Evolutionary conservation across 1,140 invertebrate genomes (phyloP).

Genomic region (Cataglyphis hispanica): DNA sequence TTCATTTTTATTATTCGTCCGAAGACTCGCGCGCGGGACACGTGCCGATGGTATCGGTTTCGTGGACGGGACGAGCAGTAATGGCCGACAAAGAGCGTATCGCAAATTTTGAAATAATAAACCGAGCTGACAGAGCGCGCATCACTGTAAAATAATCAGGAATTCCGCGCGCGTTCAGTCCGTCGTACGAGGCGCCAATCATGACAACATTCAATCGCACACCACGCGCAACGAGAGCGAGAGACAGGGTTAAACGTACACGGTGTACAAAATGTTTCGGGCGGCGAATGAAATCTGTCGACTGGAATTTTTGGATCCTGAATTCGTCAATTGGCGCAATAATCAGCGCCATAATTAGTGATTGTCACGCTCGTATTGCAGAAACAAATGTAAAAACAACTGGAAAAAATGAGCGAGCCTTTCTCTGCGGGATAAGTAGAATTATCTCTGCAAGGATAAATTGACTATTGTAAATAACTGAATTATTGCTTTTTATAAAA

Average conservation of each 20-base stretch:
- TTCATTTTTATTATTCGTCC: constrained; percentile 47
- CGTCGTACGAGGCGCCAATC: constrained; percentile 83
- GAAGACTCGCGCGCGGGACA: constrained; percentile 50
- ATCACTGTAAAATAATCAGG: constrained; percentile 80
- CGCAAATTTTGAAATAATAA: constrained; percentile 83
- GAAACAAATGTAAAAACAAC: constrained; percentile 17
- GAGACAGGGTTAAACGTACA: constrained; percentile 67
- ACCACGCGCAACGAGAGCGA: constrained; percentile 75
- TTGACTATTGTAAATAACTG: background rate
- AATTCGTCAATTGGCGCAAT: constrained; percentile 39
- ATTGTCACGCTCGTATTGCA: constrained; percentile 32
- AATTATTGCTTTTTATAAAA: background rate
- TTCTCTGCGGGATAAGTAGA: background rate
- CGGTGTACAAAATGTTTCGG: constrained; percentile 58
- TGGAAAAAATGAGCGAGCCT: background rate
- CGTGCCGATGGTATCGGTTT: constrained; percentile 67
- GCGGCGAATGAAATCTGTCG: constrained; percentile 10
- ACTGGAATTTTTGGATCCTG: constrained; percentile 5
- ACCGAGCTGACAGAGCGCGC: constrained; percentile 67
- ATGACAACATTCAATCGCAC: constrained; percentile 84
- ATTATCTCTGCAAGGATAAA: background rate
- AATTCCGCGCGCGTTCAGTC: constrained; percentile 81
- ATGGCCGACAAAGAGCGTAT: constrained; percentile 69
- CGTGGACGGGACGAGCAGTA: constrained; percentile 69
- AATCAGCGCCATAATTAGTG: constrained; percentile 48